These are phyloP conservation scores for Sus cebifrons DNA, from an alignment of 2,797 vertebrate genomes.

Conservation along the genomic window DNA sequence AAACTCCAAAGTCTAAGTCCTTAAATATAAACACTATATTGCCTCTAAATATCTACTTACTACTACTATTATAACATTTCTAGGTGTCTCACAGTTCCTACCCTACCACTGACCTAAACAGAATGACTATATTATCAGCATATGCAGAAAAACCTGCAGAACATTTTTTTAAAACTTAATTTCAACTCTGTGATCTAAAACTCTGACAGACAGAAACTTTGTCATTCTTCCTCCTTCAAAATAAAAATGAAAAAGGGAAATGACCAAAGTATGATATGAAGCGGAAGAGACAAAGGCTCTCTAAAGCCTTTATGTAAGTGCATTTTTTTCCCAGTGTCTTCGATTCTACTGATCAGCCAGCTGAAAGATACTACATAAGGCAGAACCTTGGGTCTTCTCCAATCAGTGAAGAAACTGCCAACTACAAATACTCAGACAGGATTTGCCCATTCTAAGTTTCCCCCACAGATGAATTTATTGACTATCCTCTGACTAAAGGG, in stretches of 20 bases:
- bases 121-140: not conserved
- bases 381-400: not conserved
- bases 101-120: not conserved
- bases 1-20: not conserved
- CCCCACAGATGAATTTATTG: not conserved
- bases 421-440: not conserved
- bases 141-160: not conserved
- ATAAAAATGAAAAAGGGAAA: not conserved
- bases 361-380: not conserved
- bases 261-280: not conserved
- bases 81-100: not conserved
- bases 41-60: not conserved
- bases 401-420: not conserved
- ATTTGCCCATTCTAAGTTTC: not conserved
- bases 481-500: not conserved
- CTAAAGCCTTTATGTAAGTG: not conserved
- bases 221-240: not conserved
- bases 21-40: not conserved
- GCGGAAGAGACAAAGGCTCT: not conserved
- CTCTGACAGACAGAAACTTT: not conserved
- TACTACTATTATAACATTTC: not conserved
- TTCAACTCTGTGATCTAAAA: conserved; percentile 29
- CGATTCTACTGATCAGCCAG: not conserved
- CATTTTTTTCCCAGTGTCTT: not conserved
- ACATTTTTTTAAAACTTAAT: conserved; percentile 25